Conservation (phyloP, 2,797 vertebrate genomes). For the Mormyrops boulengeri region DNA sequence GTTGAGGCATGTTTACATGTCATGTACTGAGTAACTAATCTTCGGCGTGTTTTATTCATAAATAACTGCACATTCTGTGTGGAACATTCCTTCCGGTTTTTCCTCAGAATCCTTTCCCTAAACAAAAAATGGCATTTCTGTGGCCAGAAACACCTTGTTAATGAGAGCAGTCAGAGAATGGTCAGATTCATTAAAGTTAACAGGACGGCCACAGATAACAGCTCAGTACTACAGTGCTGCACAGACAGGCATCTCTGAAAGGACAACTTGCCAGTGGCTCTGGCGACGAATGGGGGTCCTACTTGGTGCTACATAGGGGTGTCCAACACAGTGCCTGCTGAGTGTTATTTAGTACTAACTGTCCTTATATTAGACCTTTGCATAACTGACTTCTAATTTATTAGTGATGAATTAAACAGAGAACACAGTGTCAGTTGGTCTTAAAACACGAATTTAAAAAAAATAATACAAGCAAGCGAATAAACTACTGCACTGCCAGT, state of each 20-base stretch:
- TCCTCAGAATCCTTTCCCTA: not conserved
- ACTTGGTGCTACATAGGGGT: not conserved
- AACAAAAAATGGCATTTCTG: not conserved
- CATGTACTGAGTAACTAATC: no score
- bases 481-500: not conserved
- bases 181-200: not conserved
- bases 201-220: not conserved
- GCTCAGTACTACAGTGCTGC: not conserved
- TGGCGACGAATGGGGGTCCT: not conserved
- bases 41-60: no score
- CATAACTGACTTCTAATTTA: not conserved
- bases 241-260: not conserved
- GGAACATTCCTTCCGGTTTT: no score
- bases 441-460: not conserved
- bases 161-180: not conserved
- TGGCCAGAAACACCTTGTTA: not conserved
- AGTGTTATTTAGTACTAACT: not conserved
- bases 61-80: no score
- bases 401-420: not conserved
- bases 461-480: not conserved
- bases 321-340: not conserved
- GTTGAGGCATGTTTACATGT: no score
- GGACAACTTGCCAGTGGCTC: not conserved
- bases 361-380: not conserved
- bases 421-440: not conserved